Conservation (phyloP, 2,113 vertebrate species). For the Elephas maximus region DNA sequence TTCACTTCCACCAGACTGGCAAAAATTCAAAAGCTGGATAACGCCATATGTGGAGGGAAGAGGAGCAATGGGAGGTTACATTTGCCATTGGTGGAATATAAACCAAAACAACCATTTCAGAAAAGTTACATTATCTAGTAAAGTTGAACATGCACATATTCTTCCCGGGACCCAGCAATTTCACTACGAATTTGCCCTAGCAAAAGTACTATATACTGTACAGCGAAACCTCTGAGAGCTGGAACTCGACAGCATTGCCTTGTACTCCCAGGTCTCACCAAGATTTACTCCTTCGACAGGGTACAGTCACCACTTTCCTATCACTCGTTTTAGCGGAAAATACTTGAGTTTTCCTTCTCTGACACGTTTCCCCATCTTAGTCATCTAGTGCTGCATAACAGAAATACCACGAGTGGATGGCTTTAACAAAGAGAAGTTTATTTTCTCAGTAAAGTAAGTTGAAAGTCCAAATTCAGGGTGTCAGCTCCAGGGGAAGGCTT, state of each 20-base stretch:
- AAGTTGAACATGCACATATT: not conserved
- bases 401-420: too few relatives aligned
- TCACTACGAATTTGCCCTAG: not conserved
- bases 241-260: too few relatives aligned
- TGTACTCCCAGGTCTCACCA: not conserved
- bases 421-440: too few relatives aligned
- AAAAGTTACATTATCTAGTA: slow-evolving; percentile 7
- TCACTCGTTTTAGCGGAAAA: not conserved
- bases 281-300: not conserved
- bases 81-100: not conserved
- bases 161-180: not conserved
- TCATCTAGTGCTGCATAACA: too few relatives aligned
- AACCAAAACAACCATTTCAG: not conserved
- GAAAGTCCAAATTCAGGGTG: too few relatives aligned
- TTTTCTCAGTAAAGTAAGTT: too few relatives aligned
- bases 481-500: too few relatives aligned
- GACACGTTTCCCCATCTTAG: not conserved
- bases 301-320: not conserved
- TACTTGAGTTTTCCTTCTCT: not conserved
- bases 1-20: not conserved
- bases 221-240: not conserved
- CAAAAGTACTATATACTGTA: not conserved
- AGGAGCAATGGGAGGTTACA: not conserved
- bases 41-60: not conserved
- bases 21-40: slow-evolving; percentile 23